Conservation (phyloP, 2,888 invertebrate genomes). For the Drosophila leonis region DNA sequence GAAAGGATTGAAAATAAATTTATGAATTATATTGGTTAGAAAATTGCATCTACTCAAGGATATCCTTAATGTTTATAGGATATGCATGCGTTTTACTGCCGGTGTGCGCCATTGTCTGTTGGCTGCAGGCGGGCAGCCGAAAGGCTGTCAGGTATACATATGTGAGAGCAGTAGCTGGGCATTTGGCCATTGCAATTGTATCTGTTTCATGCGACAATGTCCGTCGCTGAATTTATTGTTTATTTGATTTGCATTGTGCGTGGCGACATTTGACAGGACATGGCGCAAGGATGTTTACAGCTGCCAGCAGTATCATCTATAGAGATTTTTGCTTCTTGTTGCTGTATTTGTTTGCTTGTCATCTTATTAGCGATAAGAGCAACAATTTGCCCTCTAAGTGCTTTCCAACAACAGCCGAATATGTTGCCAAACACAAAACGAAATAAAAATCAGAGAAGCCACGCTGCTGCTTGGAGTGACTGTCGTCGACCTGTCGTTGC, state of each 20-base stretch:
- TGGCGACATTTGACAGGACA: constrained; percentile 12
- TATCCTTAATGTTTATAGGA: constrained; percentile 80
- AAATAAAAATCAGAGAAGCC: constrained; percentile 26
- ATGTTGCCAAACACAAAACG: constrained; percentile 11
- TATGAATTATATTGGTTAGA: constrained; percentile 84
- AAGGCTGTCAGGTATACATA: neutral
- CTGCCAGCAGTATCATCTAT: neutral
- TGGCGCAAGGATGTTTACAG: constrained; percentile 3
- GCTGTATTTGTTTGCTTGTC: constrained; percentile 5
- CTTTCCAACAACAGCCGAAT: constrained; percentile 33
- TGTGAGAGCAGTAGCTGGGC: neutral
- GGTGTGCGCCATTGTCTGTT: constrained; percentile 54
- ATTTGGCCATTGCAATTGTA: constrained; percentile 28
- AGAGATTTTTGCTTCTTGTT: neutral
- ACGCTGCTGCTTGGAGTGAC: constrained; percentile 29
- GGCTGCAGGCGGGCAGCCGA: neutral
- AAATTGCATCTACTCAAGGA: constrained; percentile 83
- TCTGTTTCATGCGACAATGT: constrained; percentile 69
- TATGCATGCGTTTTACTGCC: constrained; percentile 69
- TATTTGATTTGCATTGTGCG: constrained; percentile 75
- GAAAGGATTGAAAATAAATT: constrained; percentile 85
- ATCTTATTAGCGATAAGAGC: constrained; percentile 64
- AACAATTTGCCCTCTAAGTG: constrained; percentile 65
- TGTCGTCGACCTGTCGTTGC: constrained; percentile 57
- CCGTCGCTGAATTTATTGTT: constrained; percentile 75